These are phyloP conservation scores for Columba livia DNA, from an alignment of 2,113 vertebrate genomes.

Conservation along the genomic window DNA sequence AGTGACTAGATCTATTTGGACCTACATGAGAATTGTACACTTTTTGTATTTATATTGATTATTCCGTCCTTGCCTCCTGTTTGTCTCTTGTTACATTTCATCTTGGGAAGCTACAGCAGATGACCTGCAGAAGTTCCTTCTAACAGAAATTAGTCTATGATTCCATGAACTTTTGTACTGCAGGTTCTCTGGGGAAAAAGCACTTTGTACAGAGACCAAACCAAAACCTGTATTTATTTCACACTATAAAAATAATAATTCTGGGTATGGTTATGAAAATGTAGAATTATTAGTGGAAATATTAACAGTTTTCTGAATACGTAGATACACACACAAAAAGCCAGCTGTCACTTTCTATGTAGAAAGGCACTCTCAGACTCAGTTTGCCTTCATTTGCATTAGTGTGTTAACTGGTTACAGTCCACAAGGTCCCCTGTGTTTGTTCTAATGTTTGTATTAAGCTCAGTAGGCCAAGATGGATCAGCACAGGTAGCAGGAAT, in stretches of 20 bases:
- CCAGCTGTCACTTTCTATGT: not conserved
- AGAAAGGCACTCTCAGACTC: not conserved
- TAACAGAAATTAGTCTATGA: not conserved
- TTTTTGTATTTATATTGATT: not conserved
- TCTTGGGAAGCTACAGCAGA: not conserved
- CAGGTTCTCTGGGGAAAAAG: not conserved
- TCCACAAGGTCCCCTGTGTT: not conserved
- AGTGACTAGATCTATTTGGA: not conserved
- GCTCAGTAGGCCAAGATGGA: not conserved
- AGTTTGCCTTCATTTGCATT: not conserved
- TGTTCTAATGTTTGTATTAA: not conserved
- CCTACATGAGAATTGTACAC: not conserved
- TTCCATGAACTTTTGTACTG: not conserved
- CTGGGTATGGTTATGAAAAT: not conserved
- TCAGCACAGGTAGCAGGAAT: not conserved
- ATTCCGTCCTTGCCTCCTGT: not conserved
- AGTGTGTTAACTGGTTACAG: not conserved
- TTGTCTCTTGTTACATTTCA: not conserved
- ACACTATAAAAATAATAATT: not conserved
- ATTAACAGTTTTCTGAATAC: not conserved
- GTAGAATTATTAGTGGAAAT: not conserved
- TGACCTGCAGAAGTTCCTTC: not conserved
- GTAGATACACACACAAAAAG: not conserved
- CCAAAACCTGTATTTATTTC: not conserved
- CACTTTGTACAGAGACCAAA: not conserved